Evolutionary conservation across 92 coral and sea anemone species (phyloP).

Genomic region (Phymanthus crucifer): DNA sequence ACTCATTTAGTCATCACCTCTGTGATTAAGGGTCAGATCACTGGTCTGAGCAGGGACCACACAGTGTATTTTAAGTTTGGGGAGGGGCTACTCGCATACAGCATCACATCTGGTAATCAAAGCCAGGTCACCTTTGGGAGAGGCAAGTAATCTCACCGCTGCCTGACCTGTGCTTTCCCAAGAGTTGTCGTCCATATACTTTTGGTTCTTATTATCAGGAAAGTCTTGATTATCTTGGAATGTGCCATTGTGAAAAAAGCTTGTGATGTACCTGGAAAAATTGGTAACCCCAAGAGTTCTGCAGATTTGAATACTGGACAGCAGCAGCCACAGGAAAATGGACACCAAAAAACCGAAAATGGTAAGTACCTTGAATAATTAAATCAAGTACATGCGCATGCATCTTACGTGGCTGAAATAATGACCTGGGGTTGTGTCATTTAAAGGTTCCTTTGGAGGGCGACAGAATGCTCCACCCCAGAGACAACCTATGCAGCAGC

Average conservation of each 20-base stretch:
- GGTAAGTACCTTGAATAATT: neutral
- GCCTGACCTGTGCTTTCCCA: neutral
- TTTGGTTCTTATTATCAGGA: slow-evolving; percentile 45
- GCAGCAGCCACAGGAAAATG: slow-evolving; percentile 55
- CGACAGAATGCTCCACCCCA: slow-evolving; percentile 22
- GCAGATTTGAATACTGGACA: slow-evolving; percentile 40
- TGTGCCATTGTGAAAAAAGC: slow-evolving; percentile 68
- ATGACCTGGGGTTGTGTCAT: no score
- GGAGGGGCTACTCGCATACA: no score
- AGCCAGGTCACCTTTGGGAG: no score
- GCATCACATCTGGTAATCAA: no score
- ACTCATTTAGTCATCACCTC: no score
- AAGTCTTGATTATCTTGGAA: slow-evolving; percentile 86
- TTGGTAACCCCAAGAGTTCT: slow-evolving; percentile 79
- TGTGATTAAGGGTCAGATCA: no score
- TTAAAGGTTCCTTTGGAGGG: slow-evolving; percentile 46
- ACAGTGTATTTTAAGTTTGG: no score
- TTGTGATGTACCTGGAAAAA: slow-evolving; percentile 73
- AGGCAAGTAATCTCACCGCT: no score
- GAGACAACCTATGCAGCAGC: slow-evolving; percentile 38
- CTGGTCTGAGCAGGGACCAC: no score
- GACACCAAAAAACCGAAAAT: slow-evolving; percentile 7
- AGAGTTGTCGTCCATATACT: neutral
- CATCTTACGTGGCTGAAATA: neutral
- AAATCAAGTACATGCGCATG: neutral